Base-by-base conservation (phyloP, 1,140 invertebrate species). In the Penaeus indicus region DNA sequence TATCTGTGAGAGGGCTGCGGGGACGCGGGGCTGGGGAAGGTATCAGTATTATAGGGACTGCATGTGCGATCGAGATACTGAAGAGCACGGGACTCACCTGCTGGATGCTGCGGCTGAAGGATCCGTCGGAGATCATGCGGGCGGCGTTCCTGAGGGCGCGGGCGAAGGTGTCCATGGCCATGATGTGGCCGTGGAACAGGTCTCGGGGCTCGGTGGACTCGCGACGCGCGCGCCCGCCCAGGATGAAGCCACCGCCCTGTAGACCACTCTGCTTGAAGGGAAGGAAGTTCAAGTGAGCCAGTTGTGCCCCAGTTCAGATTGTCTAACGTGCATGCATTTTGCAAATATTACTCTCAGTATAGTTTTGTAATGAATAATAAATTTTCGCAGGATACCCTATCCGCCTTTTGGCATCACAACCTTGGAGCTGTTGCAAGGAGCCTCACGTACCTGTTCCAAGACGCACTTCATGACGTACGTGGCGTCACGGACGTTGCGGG, bases 131-230 rank as follows among this genome's bases (percentile, higher is more conserved):
- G 69, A 85, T 83, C 69, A 86, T 69, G n/a, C 83, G 38, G n/a
- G 90, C 88, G 25, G 87, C 84, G 69, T 89, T 89, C 60, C 88
- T 77, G 22, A 91, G 85, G 62, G 90, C 90, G 16, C 85, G 80
- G 38, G 90, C 88, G 85, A 85, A 91, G 67, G 90, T 91, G 90
- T 91, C 90, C 75, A 91, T 91, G 72, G 90, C 90, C 62, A 91
- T 75, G 64, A 91, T 85, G 88, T 89, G 85, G n/a, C 86, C 89
- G 80, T 89, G 81, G 81, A 91, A 84, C 81, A 89, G 81, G 85
- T 91, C 90, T 22, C 86, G 85, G 5, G 87, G 84, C 69, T 91
- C 90, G 11, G 85, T 72, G 25, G 90, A 86, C 62, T 89, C 88
- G 5, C 90, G 88, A 3, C 88, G 84, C 11, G 85, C 84, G 21